These are phyloP conservation scores for Zoanthus gigantus DNA, from an alignment of 92 coral and sea anemone genomes.

Conservation along the genomic window DNA sequence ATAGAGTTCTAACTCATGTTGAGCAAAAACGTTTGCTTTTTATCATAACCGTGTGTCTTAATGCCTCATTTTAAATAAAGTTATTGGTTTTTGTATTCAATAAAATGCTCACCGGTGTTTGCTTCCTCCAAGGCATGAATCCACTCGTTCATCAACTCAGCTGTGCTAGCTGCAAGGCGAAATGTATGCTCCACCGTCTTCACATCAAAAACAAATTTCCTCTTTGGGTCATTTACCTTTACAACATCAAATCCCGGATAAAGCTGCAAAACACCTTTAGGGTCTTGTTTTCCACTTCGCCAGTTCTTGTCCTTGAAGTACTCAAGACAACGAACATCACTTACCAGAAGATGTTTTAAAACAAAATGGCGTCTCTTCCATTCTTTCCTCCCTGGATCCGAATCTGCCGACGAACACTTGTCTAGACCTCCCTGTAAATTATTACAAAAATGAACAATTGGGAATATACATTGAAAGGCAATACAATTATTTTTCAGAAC, in stretches of 20 bases:
- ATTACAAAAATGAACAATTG: background rate
- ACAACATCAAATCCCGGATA: slow-evolving; percentile 89
- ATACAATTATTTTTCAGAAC: background rate
- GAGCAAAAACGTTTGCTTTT: too few species aligned
- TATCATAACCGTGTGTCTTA: too few species aligned
- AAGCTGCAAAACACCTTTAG: slow-evolving; percentile 90
- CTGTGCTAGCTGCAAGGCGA: slow-evolving; percentile 86
- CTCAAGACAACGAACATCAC: slow-evolving; percentile 87
- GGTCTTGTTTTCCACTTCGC: slow-evolving; percentile 87
- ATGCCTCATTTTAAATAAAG: too few species aligned
- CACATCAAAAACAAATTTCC: slow-evolving; percentile 81
- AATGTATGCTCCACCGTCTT: slow-evolving; percentile 91
- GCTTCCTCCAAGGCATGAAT: slow-evolving; percentile 83
- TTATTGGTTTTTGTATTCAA: background rate
- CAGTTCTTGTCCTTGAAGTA: slow-evolving; percentile 78
- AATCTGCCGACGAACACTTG: slow-evolving; percentile 77
- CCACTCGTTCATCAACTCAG: slow-evolving; percentile 86
- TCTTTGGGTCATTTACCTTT: slow-evolving; percentile 79
- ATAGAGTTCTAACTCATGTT: too few species aligned
- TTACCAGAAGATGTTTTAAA: slow-evolving; percentile 82
- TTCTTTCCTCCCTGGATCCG: slow-evolving; percentile 83
- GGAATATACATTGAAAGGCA: background rate
- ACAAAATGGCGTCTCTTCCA: slow-evolving; percentile 97
- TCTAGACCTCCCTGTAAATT: slow-evolving; percentile 81
- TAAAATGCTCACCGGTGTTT: slow-evolving; percentile 78